Percentiles rank a stretch among this genome's conserved stretches.
Conservation (phyloP, 2,797 vertebrate species). For the Rallus crepitans region DNA sequence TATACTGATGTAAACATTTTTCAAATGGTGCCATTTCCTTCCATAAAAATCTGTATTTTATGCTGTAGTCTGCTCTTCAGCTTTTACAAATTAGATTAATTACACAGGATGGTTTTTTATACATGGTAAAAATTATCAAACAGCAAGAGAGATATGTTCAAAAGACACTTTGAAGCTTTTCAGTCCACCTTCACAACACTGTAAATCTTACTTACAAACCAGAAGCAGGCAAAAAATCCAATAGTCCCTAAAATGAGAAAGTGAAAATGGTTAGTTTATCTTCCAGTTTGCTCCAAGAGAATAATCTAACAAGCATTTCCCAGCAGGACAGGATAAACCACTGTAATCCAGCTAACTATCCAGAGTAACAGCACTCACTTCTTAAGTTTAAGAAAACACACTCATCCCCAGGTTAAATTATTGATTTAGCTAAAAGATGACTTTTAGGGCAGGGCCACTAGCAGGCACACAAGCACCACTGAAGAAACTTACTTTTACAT, state of each 20-base stretch:
- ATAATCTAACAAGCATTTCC: background rate
- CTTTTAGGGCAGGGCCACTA: background rate
- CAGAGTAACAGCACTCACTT: background rate
- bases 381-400: background rate
- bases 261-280: slow-evolving; percentile 32
- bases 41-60: slow-evolving; percentile 25
- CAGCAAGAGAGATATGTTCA: slow-evolving; percentile 39
- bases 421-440: background rate
- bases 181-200: slow-evolving; percentile 81
- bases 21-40: background rate
- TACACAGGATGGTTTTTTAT: slow-evolving; percentile 27
- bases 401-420: background rate
- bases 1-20: slow-evolving; percentile 25
- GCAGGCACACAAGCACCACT: background rate
- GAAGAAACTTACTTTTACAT: background rate
- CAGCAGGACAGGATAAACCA: background rate
- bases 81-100: slow-evolving; percentile 47
- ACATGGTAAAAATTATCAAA: slow-evolving; percentile 53
- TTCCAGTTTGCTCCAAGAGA: background rate
- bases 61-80: slow-evolving; percentile 16
- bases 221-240: slow-evolving; percentile 80
- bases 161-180: slow-evolving; percentile 50
- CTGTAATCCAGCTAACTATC: background rate
- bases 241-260: slow-evolving; percentile 75
- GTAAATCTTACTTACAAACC: slow-evolving; percentile 82